Percentiles rank a stretch among this genome's conserved stretches.
Evolutionary conservation across 2,113 vertebrate species (phyloP).

Genomic region (Hirundichthys speculiger): DNA sequence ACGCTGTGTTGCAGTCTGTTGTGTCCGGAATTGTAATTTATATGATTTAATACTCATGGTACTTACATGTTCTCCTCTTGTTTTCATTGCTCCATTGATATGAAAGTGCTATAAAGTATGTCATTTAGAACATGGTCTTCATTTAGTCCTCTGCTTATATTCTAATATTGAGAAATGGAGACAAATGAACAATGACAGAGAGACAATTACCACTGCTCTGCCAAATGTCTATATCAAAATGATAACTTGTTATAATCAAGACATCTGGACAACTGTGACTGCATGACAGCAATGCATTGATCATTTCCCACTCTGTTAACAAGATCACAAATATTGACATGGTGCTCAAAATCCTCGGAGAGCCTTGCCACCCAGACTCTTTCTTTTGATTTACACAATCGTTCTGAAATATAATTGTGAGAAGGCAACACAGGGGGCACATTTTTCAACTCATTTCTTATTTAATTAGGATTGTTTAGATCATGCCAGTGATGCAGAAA

Average conservation of each 20-base stretch:
- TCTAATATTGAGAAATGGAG: slow-evolving; percentile 52
- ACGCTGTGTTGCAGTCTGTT: slow-evolving; percentile 15
- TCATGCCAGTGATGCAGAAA: no score
- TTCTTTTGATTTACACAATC: slow-evolving; percentile 39
- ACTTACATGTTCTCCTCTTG: slow-evolving; percentile 26
- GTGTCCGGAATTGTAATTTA: slow-evolving; percentile 20
- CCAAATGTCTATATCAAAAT: slow-evolving; percentile 56
- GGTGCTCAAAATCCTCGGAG: slow-evolving; percentile 37
- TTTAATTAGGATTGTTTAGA: no score
- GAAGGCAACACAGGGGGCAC: slow-evolving; percentile 42
- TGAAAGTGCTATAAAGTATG: slow-evolving; percentile 44
- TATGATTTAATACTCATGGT: slow-evolving; percentile 42
- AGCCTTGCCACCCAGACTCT: slow-evolving; percentile 38
- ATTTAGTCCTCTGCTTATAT: slow-evolving; percentile 48
- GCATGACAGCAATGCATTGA: slow-evolving; percentile 58
- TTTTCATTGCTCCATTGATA: slow-evolving; percentile 53
- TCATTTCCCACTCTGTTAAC: slow-evolving; percentile 55
- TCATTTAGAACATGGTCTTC: slow-evolving; percentile 59
- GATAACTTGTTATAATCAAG: slow-evolving; percentile 59
- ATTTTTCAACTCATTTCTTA: neutral
- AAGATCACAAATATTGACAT: slow-evolving; percentile 64
- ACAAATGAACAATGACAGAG: slow-evolving; percentile 64
- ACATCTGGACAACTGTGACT: slow-evolving; percentile 46
- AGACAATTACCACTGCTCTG: slow-evolving; percentile 58
- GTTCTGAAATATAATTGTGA: neutral